Base-by-base conservation (phyloP, 2,113 vertebrate genomes). In the Perca schrenkii region DNA sequence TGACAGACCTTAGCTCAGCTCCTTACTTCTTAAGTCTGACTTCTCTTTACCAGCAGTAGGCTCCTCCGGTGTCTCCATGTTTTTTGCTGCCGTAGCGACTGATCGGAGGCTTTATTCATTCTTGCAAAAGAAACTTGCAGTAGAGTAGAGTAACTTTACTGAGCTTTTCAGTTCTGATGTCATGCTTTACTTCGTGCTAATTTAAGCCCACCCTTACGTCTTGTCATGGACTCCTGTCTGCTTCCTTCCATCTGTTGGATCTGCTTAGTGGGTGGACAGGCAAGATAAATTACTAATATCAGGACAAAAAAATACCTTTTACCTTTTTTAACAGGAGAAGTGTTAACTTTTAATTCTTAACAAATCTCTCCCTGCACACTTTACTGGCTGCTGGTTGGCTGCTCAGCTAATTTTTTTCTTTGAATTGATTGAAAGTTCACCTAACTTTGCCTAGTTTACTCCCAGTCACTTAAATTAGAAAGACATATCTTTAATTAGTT, bases 81-180 rank as follows among this genome's bases (percentile, higher is more conserved):
- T 70, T 43, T 46, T 71, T 64, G 28, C 16, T 63, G 2, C 16
- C 25, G 12, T 8, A 8, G 63, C 6, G 12, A n/a, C 22, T 47
- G 25, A 17, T 64, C 16, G 2, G 12, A 21, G 31, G 47, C 43
- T 64, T 54, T 36, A 50, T 53, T 63, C 6, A 40, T 25, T 6
- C 15, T 54, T 43, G 4, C 56, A 28, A 61, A 60, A 25, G 47
- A 53, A 54, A 63, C 60, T 82, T 84, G 40, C n/a, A n/a, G n/a
- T n/a, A n/a, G n/a, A n/a, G n/a, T n/a, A n/a, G 31, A 34, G 31
- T 34, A 40, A 62, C 58, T 82, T 84, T 25, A 16, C 58, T 71
- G 77, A 86, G 58, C 77, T 86, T 70, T 86, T 86, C 75, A 43
- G 72, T 49, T 74, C 19, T 67, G 77, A 83, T 82, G 47, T 56